These are phyloP conservation scores for Hormaphis cornu DNA, from an alignment of 1,140 invertebrate genomes.

Conservation along the genomic window DNA sequence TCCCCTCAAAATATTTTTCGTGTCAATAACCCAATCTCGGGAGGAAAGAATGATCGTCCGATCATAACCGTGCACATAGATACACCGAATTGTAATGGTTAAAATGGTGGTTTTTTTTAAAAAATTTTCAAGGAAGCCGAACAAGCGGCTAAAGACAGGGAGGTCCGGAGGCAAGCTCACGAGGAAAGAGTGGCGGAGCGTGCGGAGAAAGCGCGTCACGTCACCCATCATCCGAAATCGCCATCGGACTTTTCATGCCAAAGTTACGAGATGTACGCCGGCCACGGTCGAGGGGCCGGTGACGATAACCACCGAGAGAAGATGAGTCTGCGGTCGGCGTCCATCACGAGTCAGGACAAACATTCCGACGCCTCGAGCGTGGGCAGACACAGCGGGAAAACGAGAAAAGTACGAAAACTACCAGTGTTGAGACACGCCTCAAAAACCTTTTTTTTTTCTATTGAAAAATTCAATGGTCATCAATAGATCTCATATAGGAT, in stretches of 20 bases:
- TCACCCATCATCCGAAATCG: slow-evolving; percentile 61
- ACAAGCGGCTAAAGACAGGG: slow-evolving; percentile 63
- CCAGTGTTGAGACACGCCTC: too few relatives aligned
- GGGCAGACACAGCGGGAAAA: slow-evolving; percentile 43
- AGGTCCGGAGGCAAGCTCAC: slow-evolving; percentile 45
- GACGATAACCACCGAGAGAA: slow-evolving; percentile 81
- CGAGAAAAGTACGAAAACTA: slow-evolving; percentile 78
- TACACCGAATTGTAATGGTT: too few relatives aligned
- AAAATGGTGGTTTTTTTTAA: too few relatives aligned
- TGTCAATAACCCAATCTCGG: too few relatives aligned
- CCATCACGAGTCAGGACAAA: slow-evolving; percentile 63
- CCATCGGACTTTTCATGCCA: slow-evolving; percentile 80
- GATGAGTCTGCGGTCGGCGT: slow-evolving; percentile 80
- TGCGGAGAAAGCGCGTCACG: slow-evolving; percentile 55
- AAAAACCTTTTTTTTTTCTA: too few relatives aligned
- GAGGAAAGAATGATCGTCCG: too few relatives aligned
- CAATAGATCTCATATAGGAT: too few relatives aligned
- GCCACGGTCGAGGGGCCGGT: slow-evolving; percentile 71
- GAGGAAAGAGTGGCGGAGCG: slow-evolving; percentile 43
- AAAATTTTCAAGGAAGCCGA: slow-evolving; percentile 59
- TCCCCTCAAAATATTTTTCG: too few relatives aligned
- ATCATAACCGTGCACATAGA: too few relatives aligned
- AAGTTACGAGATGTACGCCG: slow-evolving; percentile 81
- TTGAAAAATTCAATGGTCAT: too few relatives aligned
- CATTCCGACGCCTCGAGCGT: slow-evolving; percentile 46